Base-by-base conservation (phyloP, 1,140 invertebrate genomes). In the Zaprionus capensis region DNA sequence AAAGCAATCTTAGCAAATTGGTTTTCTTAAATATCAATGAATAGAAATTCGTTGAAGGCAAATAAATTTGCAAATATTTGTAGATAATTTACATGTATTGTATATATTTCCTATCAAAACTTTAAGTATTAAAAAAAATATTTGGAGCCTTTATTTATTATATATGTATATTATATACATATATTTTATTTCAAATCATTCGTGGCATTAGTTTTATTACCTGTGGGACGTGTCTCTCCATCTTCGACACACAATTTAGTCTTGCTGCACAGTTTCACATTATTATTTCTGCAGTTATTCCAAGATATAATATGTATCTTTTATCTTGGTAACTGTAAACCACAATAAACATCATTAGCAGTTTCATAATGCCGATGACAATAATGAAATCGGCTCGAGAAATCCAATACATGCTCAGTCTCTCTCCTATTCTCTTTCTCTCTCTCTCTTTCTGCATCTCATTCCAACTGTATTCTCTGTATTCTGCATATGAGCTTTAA, bases 401-500 rank as follows among this genome's bases (percentile, higher is more conserved):
- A 46, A 17, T 46, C 41, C n/a, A 46, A 46, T 46, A 46, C 41
- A 46, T 15, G 4, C 36, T 1, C 36, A 38, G 41, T 17, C n/a
- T 46, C n/a, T 46, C 41, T 44, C n/a, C 41, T 7, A 5, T 6
- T 44, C 41, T 2, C 2, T 17, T 5, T 17, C 41, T 2, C 2
- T 17, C n/a, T n/a, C 38, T 41, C 41, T 7, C 41, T 17, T n/a
- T 17, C 2, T 17, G n/a, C n/a, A 17, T 17, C 41, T 46, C 41
- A 46, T 46, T n/a, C 6, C 3, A 46, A 46, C 6, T 46, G 41
- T 46, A 46, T 46, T 46, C 41, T 17, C n/a, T 46, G 17, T 34
- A 34, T 34, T 46, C 41, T 46, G n/a, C 41, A 46, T 46, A 46
- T 17, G n/a, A 46, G 41, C 41, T 46, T 46, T 46, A 46, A 46